phyloP scores from a whole-genome alignment of 2,888 invertebrate genomes.

The Siphlonurus alternatus region DNA sequence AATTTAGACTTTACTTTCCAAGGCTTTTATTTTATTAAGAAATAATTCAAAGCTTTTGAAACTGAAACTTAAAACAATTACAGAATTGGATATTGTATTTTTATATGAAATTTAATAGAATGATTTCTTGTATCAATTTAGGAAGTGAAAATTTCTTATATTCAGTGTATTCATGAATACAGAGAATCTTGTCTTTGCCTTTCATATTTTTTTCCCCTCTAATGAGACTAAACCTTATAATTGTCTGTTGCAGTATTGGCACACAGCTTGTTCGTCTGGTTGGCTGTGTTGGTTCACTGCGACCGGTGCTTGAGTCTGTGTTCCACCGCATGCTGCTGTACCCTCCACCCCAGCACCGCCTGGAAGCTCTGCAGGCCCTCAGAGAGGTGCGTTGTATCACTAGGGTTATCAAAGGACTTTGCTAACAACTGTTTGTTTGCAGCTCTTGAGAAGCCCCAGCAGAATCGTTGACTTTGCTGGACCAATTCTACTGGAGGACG shows the following conservation, averaged over 20 bases:
- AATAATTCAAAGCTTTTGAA: no score
- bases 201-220: no score
- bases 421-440: conserved; percentile 9
- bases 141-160: no score
- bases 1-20: no score
- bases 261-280: conserved; percentile 76
- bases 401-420: neutral
- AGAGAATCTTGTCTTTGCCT: no score
- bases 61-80: no score
- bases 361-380: conserved; percentile 69
- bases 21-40: no score
- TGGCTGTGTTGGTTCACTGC: conserved; percentile 67
- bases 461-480: conserved; percentile 57
- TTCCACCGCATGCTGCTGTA: conserved; percentile 85
- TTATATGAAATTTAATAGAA: conserved; percentile 4
- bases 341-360: conserved; percentile 67
- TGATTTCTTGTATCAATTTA: no score
- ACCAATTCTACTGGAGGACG: conserved; percentile 38
- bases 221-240: no score
- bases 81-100: neutral
- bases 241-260: conserved; percentile 66
- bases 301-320: conserved; percentile 81
- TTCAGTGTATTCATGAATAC: no score
- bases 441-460: conserved; percentile 57
- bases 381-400: conserved; percentile 39